Evolutionary conservation across 1,140 invertebrate species (phyloP).

Genomic region (Drosophila pseudoobscura): DNA sequence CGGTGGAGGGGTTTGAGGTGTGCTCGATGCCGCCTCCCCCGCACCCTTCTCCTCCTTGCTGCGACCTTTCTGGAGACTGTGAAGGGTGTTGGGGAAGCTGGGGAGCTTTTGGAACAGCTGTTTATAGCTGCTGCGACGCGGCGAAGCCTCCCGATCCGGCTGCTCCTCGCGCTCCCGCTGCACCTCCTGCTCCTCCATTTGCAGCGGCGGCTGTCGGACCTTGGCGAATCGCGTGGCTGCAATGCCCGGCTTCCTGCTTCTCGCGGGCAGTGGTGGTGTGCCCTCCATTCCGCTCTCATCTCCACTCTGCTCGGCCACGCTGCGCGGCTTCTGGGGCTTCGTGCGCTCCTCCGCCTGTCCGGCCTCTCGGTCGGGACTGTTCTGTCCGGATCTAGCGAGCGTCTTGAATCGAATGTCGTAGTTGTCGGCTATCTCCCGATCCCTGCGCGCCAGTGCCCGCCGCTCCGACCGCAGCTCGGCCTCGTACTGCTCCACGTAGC

Average conservation of each 20-base stretch:
- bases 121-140: constrained; percentile 35
- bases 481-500: constrained; percentile 71
- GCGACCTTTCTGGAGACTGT: constrained; percentile 13
- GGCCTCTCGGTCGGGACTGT: constrained; percentile 42
- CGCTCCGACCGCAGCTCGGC: constrained; percentile 59
- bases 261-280: constrained; percentile 19
- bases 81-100: constrained; percentile 15
- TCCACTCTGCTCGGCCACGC: constrained; percentile 45
- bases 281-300: constrained; percentile 72
- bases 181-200: constrained; percentile 29
- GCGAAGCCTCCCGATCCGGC: constrained; percentile 1
- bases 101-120: constrained; percentile 30
- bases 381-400: constrained; percentile 47
- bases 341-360: constrained; percentile 5
- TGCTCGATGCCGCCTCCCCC: not conserved
- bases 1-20: not conserved
- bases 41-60: not conserved
- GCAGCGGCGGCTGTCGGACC: constrained; percentile 64
- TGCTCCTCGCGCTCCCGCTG: not conserved
- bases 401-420: constrained; percentile 69
- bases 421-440: constrained; percentile 73
- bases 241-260: constrained; percentile 55
- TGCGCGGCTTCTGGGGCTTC: constrained; percentile 12
- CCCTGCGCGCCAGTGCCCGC: constrained; percentile 41
- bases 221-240: constrained; percentile 68